Evolutionary conservation across 2,113 vertebrate genomes (phyloP).

Genomic region (Tor tambroides): DNA sequence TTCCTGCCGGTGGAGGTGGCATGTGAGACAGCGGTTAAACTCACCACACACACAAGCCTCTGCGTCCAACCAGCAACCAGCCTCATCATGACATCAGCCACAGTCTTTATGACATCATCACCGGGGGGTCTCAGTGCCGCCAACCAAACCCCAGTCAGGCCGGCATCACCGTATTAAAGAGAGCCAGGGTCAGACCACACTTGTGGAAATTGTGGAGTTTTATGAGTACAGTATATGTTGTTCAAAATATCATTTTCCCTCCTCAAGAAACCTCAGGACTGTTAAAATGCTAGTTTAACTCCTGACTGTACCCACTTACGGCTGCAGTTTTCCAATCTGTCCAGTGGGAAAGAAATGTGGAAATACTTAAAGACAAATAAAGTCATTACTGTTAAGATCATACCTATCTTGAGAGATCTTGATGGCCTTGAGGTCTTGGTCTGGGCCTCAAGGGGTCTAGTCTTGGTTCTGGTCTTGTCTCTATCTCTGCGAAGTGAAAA

Average conservation of each 20-base stretch:
- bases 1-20: background rate
- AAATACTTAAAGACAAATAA: background rate
- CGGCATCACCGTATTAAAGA: conserved; percentile 7
- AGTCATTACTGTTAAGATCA: background rate
- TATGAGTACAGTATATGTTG: conserved; percentile 13
- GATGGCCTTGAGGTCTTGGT: background rate
- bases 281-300: background rate
- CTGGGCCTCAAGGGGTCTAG: background rate
- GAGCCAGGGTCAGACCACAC: conserved; percentile 25
- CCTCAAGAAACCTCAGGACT: conserved; percentile 12
- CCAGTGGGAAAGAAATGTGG: background rate
- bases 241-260: conserved; percentile 1
- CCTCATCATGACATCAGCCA: conserved; percentile 43
- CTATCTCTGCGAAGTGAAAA: background rate
- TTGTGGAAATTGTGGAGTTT: conserved; percentile 20
- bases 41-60: conserved; percentile 29
- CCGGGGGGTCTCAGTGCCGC: conserved; percentile 11
- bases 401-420: background rate
- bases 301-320: background rate
- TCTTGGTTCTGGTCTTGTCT: background rate
- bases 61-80: conserved; percentile 25
- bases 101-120: conserved; percentile 39
- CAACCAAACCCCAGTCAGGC: conserved; percentile 8
- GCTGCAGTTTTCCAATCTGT: too few relatives aligned
- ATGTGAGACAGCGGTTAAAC: background rate